phyloP scores from a whole-genome alignment of 2,113 vertebrate genomes.

The human (Homo sapiens) region DNA sequence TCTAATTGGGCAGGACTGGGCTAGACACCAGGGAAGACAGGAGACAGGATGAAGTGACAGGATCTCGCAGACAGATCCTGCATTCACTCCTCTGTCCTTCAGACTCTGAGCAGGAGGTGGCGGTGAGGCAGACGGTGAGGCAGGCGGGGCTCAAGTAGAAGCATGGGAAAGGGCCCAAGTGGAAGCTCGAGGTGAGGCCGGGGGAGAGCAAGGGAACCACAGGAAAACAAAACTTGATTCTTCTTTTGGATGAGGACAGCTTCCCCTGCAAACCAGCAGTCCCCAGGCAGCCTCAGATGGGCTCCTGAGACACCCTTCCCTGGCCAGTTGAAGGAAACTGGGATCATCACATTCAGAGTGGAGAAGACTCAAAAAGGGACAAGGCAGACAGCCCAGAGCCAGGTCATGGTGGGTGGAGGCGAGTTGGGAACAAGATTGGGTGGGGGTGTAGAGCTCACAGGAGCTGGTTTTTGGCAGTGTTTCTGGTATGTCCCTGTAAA shows the following conservation, averaged over 20 bases:
- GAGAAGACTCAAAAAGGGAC: background rate
- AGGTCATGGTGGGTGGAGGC: fast-evolving
- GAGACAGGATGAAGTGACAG: background rate
- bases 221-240: background rate
- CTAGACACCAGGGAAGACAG: background rate
- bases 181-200: too few relatives aligned
- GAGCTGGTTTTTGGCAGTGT: background rate
- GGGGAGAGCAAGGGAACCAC: too few relatives aligned
- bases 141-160: background rate
- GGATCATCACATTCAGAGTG: background rate
- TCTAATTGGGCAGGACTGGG: background rate
- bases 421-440: background rate
- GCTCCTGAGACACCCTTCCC: background rate
- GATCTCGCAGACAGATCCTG: background rate
- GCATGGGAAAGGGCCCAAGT: too few relatives aligned
- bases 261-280: background rate
- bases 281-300: background rate
- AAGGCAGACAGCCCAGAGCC: background rate
- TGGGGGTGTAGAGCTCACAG: fast-evolving
- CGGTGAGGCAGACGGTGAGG: background rate
- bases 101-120: too few relatives aligned
- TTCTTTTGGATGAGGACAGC: background rate
- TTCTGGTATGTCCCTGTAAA: background rate
- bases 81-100: background rate
- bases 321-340: too few relatives aligned